Evolutionary conservation across 2,797 vertebrate species (phyloP).

Genomic region (Lithobates pipiens): DNA sequence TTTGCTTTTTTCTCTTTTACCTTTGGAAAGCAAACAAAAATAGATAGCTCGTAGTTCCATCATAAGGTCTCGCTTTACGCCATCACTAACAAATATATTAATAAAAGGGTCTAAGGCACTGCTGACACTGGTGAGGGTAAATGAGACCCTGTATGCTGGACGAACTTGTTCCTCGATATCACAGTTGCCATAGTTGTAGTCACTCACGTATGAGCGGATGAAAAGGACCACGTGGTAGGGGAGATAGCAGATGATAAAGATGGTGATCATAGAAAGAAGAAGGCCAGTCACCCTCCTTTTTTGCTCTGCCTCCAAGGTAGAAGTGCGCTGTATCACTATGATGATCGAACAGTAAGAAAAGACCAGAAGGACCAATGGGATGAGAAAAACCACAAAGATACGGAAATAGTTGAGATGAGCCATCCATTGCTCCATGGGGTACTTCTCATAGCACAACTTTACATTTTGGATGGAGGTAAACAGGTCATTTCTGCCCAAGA

Average conservation of each 20-base stretch:
- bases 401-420: constrained; percentile 59
- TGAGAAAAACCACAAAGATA: constrained; percentile 53
- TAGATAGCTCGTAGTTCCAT: constrained; percentile 15
- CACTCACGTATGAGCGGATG: constrained; percentile 42
- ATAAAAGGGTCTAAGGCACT: constrained; percentile 60
- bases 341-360: constrained; percentile 58
- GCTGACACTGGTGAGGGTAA: constrained; percentile 59
- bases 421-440: constrained; percentile 58
- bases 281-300: constrained; percentile 58
- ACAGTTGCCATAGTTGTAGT: constrained; percentile 35
- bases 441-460: constrained; percentile 61
- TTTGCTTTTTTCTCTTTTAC: not conserved
- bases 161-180: constrained; percentile 36
- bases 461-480: constrained; percentile 41
- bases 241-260: constrained; percentile 62
- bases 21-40: constrained; percentile 3
- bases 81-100: constrained; percentile 55
- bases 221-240: constrained; percentile 64
- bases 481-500: constrained; percentile 22
- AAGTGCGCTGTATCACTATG: constrained; percentile 26
- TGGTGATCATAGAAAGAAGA: constrained; percentile 44
- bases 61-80: constrained; percentile 42
- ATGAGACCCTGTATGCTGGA: constrained; percentile 46
- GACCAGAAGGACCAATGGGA: constrained; percentile 52
- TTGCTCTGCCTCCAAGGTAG: constrained; percentile 7